These are phyloP conservation scores for Leptinotarsa rubiginosa DNA, from an alignment of 2,888 invertebrate species.

Conservation along the genomic window DNA sequence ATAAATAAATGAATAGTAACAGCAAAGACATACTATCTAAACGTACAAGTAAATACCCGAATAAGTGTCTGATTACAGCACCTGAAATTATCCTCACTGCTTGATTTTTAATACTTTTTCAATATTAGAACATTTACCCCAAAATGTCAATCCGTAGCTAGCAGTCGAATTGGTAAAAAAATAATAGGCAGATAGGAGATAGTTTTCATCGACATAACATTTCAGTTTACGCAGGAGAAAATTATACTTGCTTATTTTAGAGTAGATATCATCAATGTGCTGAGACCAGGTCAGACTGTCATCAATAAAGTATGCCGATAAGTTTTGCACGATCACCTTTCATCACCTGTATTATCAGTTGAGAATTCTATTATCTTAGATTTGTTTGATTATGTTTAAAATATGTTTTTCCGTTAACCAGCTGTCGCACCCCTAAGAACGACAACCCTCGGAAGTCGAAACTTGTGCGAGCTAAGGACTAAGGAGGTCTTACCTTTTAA, in stretches of 20 bases:
- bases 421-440: too few species aligned
- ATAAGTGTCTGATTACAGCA: not conserved
- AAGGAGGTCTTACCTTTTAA: too few species aligned
- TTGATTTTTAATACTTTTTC: not conserved
- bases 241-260: too few species aligned
- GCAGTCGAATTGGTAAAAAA: not conserved
- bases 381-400: not conserved
- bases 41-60: too few species aligned
- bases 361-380: not conserved
- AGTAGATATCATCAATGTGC: not conserved
- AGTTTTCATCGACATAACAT: too few species aligned
- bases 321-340: not conserved
- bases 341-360: not conserved
- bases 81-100: not conserved
- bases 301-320: not conserved
- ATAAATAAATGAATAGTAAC: too few species aligned
- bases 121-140: not conserved
- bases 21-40: too few species aligned
- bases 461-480: too few species aligned
- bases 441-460: too few species aligned
- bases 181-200: not conserved
- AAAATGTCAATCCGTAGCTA: not conserved
- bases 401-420: too few species aligned
- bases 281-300: not conserved
- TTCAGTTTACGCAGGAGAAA: too few species aligned